Evolutionary conservation across 2,888 invertebrate genomes (phyloP).

Genomic region (Crepidodera aurea): DNA sequence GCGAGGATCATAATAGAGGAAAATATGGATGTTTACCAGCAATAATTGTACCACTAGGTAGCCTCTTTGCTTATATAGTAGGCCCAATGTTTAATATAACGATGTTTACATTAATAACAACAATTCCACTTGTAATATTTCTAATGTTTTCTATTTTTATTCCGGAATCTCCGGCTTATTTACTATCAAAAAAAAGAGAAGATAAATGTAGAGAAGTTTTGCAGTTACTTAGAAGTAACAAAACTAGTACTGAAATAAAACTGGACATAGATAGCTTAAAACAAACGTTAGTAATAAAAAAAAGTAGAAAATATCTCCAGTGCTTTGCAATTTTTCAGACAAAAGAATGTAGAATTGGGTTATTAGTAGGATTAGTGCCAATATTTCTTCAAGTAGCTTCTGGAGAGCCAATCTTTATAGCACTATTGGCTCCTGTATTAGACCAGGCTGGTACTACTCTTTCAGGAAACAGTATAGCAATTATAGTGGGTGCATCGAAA

Average conservation of each 20-base stretch:
- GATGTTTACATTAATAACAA: slow-evolving; percentile 8
- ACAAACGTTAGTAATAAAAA: neutral
- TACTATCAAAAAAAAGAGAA: neutral
- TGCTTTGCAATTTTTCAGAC: neutral
- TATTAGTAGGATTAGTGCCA: neutral
- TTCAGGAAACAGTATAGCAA: slow-evolving; percentile 16
- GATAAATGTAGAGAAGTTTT: neutral
- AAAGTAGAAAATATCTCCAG: neutral
- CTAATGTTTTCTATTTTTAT: neutral
- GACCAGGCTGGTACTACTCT: neutral
- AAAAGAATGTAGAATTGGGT: slow-evolving; percentile 1
- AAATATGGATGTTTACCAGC: slow-evolving; percentile 3
- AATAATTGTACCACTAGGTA: neutral
- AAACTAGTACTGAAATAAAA: neutral
- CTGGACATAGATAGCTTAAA: slow-evolving; percentile 2
- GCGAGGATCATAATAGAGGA: slow-evolving; percentile 27
- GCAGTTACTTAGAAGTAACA: slow-evolving; percentile 6
- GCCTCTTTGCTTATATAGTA: slow-evolving; percentile 5
- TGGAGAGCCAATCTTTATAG: slow-evolving; percentile 7
- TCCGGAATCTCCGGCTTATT: slow-evolving; percentile 20
- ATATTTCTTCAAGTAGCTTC: slow-evolving; percentile 2
- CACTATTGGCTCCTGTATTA: slow-evolving; percentile 21
- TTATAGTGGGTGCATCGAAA: slow-evolving; percentile 1
- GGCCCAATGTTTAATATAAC: slow-evolving; percentile 9
- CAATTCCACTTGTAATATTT: neutral